Percentiles rank a stretch among this genome's conserved stretches.
Evolutionary conservation across 2,113 vertebrate species (phyloP).

Genomic region (Puntigrus tetrazona): DNA sequence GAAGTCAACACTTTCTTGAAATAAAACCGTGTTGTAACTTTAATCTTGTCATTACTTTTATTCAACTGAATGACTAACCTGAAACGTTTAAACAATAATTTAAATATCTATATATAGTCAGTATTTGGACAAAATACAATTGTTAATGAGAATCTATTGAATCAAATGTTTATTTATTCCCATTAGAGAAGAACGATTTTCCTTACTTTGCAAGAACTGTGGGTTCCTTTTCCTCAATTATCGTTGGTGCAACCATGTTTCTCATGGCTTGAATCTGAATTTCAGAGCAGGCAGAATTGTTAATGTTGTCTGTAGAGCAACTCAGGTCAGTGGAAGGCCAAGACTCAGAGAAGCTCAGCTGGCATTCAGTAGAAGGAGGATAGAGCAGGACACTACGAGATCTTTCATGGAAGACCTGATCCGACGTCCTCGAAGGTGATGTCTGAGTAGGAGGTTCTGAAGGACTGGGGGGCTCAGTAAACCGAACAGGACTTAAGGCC

Average conservation of each 20-base stretch:
- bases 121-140: neutral
- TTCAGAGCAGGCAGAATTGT: constrained; percentile 45
- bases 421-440: constrained; percentile 36
- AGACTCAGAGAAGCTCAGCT: constrained; percentile 71
- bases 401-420: constrained; percentile 41
- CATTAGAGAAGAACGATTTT: neutral
- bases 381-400: constrained; percentile 6
- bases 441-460: constrained; percentile 34
- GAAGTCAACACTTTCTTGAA: too few relatives aligned
- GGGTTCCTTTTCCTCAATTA: constrained; percentile 57
- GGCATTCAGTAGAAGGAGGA: constrained; percentile 41
- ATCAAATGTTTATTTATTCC: neutral
- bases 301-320: constrained; percentile 55
- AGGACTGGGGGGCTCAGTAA: constrained; percentile 43
- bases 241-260: constrained; percentile 19
- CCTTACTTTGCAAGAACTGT: constrained; percentile 81
- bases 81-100: neutral
- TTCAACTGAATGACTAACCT: neutral
- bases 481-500: constrained; percentile 67
- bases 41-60: too few relatives aligned
- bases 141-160: too few relatives aligned
- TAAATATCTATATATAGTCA: neutral
- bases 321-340: constrained; percentile 75
- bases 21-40: too few relatives aligned
- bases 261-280: constrained; percentile 23